Conservation (phyloP, 23 tunicate genomes). For the Styela plicata region DNA sequence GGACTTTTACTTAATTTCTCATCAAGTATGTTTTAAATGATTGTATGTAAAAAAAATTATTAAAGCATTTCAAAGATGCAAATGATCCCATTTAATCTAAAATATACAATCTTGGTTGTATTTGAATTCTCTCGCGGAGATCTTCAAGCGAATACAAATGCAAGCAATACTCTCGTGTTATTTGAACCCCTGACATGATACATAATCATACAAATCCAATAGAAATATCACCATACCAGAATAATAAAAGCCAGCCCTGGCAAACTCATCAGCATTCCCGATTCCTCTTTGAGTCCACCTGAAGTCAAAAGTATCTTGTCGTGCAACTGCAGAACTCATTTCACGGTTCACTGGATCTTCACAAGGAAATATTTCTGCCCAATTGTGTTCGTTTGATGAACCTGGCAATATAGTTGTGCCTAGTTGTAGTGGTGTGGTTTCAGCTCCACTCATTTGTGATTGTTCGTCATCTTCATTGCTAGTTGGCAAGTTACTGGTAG, state of each 20-base stretch:
- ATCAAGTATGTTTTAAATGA: too few relatives aligned
- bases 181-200: too few relatives aligned
- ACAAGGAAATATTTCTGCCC: slow-evolving; percentile 14
- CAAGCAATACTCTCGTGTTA: too few relatives aligned
- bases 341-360: background rate
- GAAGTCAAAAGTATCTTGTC: slow-evolving; percentile 13
- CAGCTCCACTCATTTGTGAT: background rate
- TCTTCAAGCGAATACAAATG: too few relatives aligned
- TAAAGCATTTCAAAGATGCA: too few relatives aligned
- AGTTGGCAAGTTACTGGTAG: background rate
- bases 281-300: slow-evolving; percentile 7
- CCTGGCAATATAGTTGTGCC: background rate
- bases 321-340: background rate
- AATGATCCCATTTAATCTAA: too few relatives aligned
- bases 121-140: too few relatives aligned
- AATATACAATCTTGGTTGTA: too few relatives aligned
- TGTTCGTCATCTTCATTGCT: background rate
- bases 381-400: background rate
- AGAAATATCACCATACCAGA: too few relatives aligned
- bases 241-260: slow-evolving; percentile 26
- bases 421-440: background rate
- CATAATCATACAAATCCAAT: too few relatives aligned
- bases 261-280: background rate
- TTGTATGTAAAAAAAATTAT: too few relatives aligned
- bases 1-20: too few relatives aligned